Base-by-base conservation (phyloP, 2,113 vertebrate species). In the Atherinomorus stipes region DNA sequence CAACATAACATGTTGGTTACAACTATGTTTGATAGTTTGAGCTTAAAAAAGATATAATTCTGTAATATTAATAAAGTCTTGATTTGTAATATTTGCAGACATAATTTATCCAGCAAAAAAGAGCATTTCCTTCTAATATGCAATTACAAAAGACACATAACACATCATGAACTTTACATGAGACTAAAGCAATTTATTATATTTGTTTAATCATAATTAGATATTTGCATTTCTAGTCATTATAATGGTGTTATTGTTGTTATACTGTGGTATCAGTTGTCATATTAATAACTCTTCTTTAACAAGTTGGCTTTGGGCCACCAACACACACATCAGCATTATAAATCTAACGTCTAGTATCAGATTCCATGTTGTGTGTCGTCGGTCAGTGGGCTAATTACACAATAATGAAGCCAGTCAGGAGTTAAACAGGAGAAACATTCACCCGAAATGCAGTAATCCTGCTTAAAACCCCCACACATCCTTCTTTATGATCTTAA, bases 401-500 rank as follows among this genome's bases (percentile, higher is more conserved):
- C 58, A 47, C 72, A 67, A 38, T 90, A 90, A 91, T 88, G 83
- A 84, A 80, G 76, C 78, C 69, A 84, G 85, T 88, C 84, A 88
- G 76, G 79, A 85, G 83, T 72, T 52, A 76, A 71, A 85, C 77
- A 82, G 75, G 57, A 68, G 76, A 74, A 83, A 75, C 79, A 75
- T 78, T 85, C 64, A 83, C 42, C 54, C 31, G 15, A 70, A 79
- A 84, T 82, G 85, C 69, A 81, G 76, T 88, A 85, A 91, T 90
- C 54, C 83, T 66, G 74, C 75, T 83, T 59, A 7, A 81, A 82
- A 54, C 81, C 83, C 50, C 70, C 87, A 74, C 76, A 60, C 72
- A 72, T 85, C 84, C 74, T 80, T 84, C 83, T 91, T 88, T 78
- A 84, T 89, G 85, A 88, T 88, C 84, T 86, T 76, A 84, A 89